A percentile compares a stretch with the other conserved stretches of the same genome.
These are phyloP conservation scores for Drosophila stalkeri DNA, from an alignment of 2,888 invertebrate genomes.

Conservation along the genomic window DNA sequence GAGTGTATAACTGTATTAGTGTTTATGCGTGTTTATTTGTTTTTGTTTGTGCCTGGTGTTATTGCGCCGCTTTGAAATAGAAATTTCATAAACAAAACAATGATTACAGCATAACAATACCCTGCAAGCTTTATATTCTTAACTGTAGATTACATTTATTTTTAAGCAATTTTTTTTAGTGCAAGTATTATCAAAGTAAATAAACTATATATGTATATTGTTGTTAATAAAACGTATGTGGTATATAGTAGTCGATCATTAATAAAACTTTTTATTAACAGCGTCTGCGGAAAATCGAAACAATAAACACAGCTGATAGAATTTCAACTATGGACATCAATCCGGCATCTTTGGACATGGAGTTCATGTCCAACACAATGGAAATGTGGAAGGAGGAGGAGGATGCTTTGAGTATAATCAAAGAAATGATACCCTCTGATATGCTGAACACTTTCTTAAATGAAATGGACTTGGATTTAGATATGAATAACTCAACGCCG, in stretches of 20 bases:
- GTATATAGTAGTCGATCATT: conserved; percentile 11
- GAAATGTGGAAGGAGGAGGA: conserved; percentile 84
- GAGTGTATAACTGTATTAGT: conserved; percentile 3
- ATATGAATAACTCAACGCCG: conserved; percentile 55
- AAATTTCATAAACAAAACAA: conserved; percentile 66
- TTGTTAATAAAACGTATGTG: not conserved
- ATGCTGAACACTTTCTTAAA: conserved; percentile 82
- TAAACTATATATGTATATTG: not conserved
- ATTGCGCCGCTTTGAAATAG: conserved; percentile 68
- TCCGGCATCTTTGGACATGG: conserved; percentile 74
- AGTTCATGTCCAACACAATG: conserved; percentile 71
- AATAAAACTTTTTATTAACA: conserved; percentile 31
- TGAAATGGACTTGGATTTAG: conserved; percentile 81
- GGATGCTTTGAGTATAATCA: conserved; percentile 83
- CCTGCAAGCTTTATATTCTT: not conserved
- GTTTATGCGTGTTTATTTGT: conserved; percentile 29
- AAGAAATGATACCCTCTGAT: conserved; percentile 83
- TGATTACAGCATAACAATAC: conserved; percentile 53
- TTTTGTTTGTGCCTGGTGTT: conserved; percentile 35
- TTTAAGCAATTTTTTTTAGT: not conserved
- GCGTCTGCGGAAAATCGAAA: conserved; percentile 8
- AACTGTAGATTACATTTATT: not conserved
- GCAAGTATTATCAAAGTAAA: not conserved
- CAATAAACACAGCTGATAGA: conserved; percentile 24
- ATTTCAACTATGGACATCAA: conserved; percentile 65